A percentile compares a stretch with the other conserved stretches of the same genome.
phyloP scores from a whole-genome alignment of 2,797 vertebrate species.

The Mormyrus proboscirostris region DNA sequence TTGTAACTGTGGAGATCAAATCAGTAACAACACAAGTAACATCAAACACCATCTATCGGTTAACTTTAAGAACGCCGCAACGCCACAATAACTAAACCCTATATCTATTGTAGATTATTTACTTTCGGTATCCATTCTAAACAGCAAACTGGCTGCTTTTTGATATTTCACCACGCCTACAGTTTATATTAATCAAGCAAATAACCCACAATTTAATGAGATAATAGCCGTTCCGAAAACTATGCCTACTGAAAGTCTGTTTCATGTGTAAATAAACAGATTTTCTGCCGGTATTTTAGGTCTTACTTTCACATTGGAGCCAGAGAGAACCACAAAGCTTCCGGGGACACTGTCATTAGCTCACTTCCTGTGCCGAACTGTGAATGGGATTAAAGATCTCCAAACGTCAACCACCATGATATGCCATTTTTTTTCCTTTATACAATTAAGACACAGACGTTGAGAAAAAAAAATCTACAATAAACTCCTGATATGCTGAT shows the following conservation, averaged over 20 bases:
- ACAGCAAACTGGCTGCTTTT: background rate
- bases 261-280: background rate
- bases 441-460: background rate
- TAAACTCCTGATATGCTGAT: background rate
- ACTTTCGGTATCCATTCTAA: background rate
- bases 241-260: background rate
- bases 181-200: background rate
- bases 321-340: background rate
- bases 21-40: background rate
- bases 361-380: slow-evolving; percentile 1
- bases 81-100: background rate
- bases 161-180: background rate
- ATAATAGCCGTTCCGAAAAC: background rate
- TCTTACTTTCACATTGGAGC: background rate
- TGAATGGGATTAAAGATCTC: background rate
- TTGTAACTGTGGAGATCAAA: background rate
- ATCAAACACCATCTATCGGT: background rate
- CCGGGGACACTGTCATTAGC: background rate
- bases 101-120: background rate
- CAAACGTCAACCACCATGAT: background rate
- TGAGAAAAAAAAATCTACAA: background rate
- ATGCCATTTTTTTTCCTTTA: background rate
- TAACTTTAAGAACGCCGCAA: background rate
- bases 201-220: background rate
- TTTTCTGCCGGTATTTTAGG: background rate